A percentile compares a stretch with the other conserved stretches of the same genome.
Conservation (phyloP, 1,140 invertebrate species). For the Aricia agestis region DNA sequence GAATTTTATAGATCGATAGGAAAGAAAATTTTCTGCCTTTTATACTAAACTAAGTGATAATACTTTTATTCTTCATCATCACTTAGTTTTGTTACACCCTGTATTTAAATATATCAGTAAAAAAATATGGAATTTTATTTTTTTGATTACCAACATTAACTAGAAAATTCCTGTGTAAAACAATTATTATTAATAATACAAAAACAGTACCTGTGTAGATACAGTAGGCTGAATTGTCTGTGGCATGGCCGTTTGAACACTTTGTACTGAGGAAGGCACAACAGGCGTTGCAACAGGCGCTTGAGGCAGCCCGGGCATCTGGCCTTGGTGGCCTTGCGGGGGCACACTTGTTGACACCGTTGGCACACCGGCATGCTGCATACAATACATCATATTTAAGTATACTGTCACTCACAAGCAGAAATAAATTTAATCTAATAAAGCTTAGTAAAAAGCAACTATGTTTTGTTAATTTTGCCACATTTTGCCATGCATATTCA, state of each 20-base stretch:
- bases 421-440: not conserved
- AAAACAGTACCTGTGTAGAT: slow-evolving; percentile 44
- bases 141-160: too few relatives aligned
- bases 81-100: too few relatives aligned
- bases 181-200: too few relatives aligned
- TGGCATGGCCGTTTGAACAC: slow-evolving; percentile 27
- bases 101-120: too few relatives aligned
- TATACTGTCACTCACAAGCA: not conserved
- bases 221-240: slow-evolving; percentile 41
- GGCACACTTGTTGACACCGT: slow-evolving; percentile 59
- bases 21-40: too few relatives aligned
- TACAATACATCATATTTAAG: slow-evolving; percentile 6
- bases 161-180: too few relatives aligned
- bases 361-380: slow-evolving; percentile 54
- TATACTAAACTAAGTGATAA: too few relatives aligned
- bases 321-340: slow-evolving; percentile 38
- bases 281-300: slow-evolving; percentile 45
- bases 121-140: too few relatives aligned
- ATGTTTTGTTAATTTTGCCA: not conserved
- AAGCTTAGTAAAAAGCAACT: not conserved
- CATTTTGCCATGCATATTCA: not conserved
- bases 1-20: too few relatives aligned
- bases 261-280: slow-evolving; percentile 32
- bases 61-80: too few relatives aligned
- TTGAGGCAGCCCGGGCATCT: slow-evolving; percentile 43